A percentile compares a stretch with the other conserved stretches of the same genome.
Conservation (phyloP, 2,113 vertebrate species). For the Neolamprologus caudopunctatus region DNA sequence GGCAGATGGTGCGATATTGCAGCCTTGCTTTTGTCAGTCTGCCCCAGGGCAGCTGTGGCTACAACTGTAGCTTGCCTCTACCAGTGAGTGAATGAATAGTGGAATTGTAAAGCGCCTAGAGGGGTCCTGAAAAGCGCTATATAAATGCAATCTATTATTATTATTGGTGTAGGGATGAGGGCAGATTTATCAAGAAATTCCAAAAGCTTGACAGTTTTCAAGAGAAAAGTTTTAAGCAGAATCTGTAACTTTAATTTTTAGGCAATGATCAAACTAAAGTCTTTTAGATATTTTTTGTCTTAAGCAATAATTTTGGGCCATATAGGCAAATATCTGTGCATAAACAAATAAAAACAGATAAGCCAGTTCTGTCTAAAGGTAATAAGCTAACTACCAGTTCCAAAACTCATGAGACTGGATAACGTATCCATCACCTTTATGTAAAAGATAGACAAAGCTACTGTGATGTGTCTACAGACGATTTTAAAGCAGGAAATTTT, state of each 20-base stretch:
- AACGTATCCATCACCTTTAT: neutral
- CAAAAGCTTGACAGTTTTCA: neutral
- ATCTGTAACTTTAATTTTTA: neutral
- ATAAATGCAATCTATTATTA: neutral
- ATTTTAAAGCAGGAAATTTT: neutral
- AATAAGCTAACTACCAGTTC: neutral
- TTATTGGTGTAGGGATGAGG: neutral
- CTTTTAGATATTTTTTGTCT: neutral
- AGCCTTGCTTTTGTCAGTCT: neutral
- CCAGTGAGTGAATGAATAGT: neutral
- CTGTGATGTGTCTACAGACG: neutral
- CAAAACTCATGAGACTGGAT: neutral
- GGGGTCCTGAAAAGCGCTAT: neutral
- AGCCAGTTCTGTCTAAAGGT: neutral
- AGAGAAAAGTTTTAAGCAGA: neutral
- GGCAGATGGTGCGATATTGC: no score
- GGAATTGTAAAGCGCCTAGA: rapidly evolving
- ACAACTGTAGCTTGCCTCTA: neutral
- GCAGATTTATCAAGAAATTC: neutral
- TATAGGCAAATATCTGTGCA: neutral
- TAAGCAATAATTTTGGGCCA: neutral
- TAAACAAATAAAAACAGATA: neutral
- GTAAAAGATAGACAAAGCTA: neutral
- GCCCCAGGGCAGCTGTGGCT: neutral
- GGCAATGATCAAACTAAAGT: neutral